phyloP scores from a whole-genome alignment of 2,113 vertebrate species.

The Cheirogaleus medius region DNA sequence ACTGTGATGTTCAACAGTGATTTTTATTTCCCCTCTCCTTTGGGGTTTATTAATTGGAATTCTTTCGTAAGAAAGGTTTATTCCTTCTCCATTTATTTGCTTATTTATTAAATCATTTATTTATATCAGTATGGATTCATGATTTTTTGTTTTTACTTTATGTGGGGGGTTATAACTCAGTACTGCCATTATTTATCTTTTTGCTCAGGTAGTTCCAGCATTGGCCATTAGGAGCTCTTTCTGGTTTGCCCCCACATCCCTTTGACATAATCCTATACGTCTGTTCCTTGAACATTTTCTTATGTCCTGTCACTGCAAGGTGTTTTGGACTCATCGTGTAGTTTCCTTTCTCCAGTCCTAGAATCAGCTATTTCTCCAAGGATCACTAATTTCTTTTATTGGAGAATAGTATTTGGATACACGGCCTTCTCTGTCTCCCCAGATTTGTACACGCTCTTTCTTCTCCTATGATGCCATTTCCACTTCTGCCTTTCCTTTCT shows the following conservation, averaged over 20 bases:
- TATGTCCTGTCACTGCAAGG: background rate
- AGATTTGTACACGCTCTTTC: background rate
- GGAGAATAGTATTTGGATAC: background rate
- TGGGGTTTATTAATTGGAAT: background rate
- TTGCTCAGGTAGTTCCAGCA: background rate
- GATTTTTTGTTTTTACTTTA: background rate
- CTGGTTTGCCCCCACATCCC: background rate
- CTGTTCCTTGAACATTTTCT: background rate
- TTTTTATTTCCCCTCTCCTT: background rate
- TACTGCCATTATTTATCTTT: background rate
- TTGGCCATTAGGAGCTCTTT: background rate
- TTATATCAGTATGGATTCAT: background rate
- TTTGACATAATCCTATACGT: background rate
- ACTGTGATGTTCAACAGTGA: background rate
- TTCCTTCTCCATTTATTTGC: background rate
- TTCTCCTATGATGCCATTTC: background rate
- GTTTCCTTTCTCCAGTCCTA: background rate
- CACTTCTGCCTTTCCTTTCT: background rate
- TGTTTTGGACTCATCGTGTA: background rate
- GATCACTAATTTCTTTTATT: background rate
- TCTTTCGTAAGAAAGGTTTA: background rate
- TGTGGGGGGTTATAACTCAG: background rate
- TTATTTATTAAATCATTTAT: background rate
- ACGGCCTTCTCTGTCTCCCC: background rate
- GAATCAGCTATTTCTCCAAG: background rate